Conservation (phyloP, 2,113 vertebrate species). For the Azemiops feae region DNA sequence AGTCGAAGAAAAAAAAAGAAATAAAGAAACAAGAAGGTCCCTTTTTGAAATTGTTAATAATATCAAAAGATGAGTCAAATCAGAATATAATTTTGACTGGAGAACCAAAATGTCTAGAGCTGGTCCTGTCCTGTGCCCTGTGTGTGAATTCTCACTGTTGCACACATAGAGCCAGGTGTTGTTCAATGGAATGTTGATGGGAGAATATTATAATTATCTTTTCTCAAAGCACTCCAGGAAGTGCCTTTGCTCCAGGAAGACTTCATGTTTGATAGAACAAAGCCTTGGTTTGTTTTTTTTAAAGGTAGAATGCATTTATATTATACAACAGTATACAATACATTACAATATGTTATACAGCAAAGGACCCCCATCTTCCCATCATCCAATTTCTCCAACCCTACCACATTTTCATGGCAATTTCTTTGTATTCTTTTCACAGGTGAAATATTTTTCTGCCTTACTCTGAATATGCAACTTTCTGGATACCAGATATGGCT, state of each 20-base stretch:
- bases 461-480: neutral
- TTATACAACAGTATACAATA: neutral
- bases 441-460: neutral
- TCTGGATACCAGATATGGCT: neutral
- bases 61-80: neutral
- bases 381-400: neutral
- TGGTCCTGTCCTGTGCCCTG: neutral
- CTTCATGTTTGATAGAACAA: neutral
- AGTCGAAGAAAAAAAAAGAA: neutral
- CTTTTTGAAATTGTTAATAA: neutral
- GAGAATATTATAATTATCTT: neutral
- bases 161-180: neutral
- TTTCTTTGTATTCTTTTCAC: neutral
- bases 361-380: neutral
- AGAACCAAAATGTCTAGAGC: neutral
- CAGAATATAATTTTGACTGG: neutral
- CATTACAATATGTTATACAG: neutral
- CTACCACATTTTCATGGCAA: neutral
- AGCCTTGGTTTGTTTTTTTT: neutral
- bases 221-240: neutral
- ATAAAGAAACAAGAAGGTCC: neutral
- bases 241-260: neutral
- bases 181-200: neutral
- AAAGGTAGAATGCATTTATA: neutral
- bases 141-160: neutral